Base-by-base conservation (phyloP, 2,113 vertebrate species). In the Hypanus sabinus region DNA sequence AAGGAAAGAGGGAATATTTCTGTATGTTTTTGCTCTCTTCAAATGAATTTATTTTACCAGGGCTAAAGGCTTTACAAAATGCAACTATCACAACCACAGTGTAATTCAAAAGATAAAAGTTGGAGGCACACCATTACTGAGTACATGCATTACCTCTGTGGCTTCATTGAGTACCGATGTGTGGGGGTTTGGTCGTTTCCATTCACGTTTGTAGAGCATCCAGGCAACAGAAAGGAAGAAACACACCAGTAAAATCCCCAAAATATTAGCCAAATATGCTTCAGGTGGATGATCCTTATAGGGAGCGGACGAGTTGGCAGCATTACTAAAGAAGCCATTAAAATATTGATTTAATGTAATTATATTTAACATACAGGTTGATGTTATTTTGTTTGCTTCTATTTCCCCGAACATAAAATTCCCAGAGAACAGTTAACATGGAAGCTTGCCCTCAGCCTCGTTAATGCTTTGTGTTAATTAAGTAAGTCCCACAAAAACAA, bases 221-320 rank as follows among this genome's bases (percentile, higher is more conserved):
- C 95, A 97, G 57, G 98, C 95, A 90, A 99, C 97, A 33, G 98
- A 95, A 95, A 98, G 92, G 92, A 96, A 97, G 0, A 99, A 99
- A 46, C 95, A 94, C 9, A 98, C 94, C 22, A 99, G 97, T 83
- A 99, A 83, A 94, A 98, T 95, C 85, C 98, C 98, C 1, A 98
- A 94, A 0, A 87, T 94, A 94, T 99, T 99, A 79, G 96, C 98
- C 2, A 98, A 96, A 71, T 97, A 22, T 0, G 98, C 98, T 95
- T 99, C 98, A 0, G 97, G 22, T 0, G 98, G 98, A 73, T 98
- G 97, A 4, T 6, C 94, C 14, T 95, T 83, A 92, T 99, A 99
- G 0, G 95, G 73, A 0, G 0, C 93, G 0, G 96, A 96, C 93
- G 12, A 93, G 0, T 95, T 97, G n/a, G 70, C 91, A 77, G 24